Percentiles rank a stretch among this genome's conserved stretches.
These are phyloP conservation scores for Acholoe squamosa DNA, from an alignment of 2,888 invertebrate species.

Conservation along the genomic window DNA sequence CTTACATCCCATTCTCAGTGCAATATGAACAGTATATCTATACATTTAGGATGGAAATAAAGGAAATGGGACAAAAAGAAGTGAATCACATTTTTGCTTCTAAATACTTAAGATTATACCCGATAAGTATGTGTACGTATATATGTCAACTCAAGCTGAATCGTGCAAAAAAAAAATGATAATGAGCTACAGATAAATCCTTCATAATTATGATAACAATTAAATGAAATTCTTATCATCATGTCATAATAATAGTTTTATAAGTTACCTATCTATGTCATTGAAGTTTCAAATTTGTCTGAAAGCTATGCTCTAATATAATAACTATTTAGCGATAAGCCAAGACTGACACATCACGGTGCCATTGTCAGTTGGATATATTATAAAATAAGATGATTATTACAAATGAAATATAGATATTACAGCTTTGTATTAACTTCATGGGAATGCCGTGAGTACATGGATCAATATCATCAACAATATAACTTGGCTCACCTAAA, in stretches of 20 bases:
- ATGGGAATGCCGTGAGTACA: conserved; percentile 45
- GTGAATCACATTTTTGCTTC: conserved; percentile 49
- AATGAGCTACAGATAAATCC: neutral
- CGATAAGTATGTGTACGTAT: neutral
- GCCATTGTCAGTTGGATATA: conserved; percentile 29
- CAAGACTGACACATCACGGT: conserved; percentile 17
- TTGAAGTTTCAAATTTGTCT: conserved; percentile 58
- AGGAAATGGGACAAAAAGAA: neutral
- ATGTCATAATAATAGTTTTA: conserved; percentile 18
- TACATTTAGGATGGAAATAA: no score
- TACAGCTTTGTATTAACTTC: neutral
- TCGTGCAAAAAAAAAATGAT: conserved; percentile 28
- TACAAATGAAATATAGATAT: neutral
- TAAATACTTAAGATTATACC: conserved; percentile 37
- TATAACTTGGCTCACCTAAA: neutral
- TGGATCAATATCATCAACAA: neutral
- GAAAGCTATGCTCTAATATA: conserved; percentile 52
- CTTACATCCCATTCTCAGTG: no score
- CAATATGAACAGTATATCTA: no score
- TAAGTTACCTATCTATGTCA: conserved; percentile 48
- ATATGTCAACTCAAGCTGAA: conserved; percentile 36
- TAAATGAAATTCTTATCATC: no score
- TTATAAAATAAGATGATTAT: neutral
- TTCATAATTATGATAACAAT: neutral
- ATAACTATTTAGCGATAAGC: conserved; percentile 45